Percentiles rank a stretch among this genome's conserved stretches.
phyloP scores from a whole-genome alignment of 2,797 vertebrate genomes.

The Sebastes diploproa region DNA sequence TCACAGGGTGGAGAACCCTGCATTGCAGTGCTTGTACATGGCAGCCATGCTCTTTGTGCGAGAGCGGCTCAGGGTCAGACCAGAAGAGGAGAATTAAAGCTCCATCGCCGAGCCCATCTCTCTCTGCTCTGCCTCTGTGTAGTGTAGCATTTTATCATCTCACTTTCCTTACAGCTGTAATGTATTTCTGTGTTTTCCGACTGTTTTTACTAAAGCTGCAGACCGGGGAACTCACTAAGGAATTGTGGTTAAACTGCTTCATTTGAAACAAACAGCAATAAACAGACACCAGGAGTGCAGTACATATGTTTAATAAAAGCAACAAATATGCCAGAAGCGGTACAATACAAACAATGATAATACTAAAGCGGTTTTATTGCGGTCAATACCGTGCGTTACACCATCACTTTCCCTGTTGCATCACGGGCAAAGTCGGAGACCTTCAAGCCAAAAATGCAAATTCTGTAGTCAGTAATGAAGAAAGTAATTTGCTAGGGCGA shows the following conservation, averaged over 20 bases:
- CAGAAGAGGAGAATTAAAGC: slow-evolving; percentile 51
- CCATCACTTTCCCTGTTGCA: slow-evolving; percentile 8
- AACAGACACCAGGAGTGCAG: background rate
- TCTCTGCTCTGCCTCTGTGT: background rate
- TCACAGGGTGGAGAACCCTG: slow-evolving; percentile 68
- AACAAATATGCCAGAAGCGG: background rate
- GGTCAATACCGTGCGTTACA: background rate
- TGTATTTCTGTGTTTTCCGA: slow-evolving; percentile 11
- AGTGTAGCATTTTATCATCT: background rate
- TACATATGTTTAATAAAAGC: background rate
- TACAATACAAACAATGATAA: background rate
- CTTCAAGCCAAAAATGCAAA: slow-evolving; percentile 15
- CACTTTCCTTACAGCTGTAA: background rate
- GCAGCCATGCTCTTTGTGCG: slow-evolving; percentile 55
- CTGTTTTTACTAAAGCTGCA: slow-evolving; percentile 13
- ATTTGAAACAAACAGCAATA: slow-evolving; percentile 17
- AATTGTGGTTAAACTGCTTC: slow-evolving; percentile 1
- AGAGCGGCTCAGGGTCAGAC: slow-evolving; percentile 63
- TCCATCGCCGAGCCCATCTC: slow-evolving; percentile 15
- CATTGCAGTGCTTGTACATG: slow-evolving; percentile 69
- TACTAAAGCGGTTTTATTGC: background rate
- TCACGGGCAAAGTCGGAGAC: slow-evolving; percentile 6
- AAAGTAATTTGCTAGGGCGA: background rate
- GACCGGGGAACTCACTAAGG: background rate
- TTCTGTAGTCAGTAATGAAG: slow-evolving; percentile 1